Percentiles rank a stretch among this genome's conserved stretches.
These are phyloP conservation scores for Acheta domesticus DNA, from an alignment of 2,888 invertebrate species.

Conservation along the genomic window DNA sequence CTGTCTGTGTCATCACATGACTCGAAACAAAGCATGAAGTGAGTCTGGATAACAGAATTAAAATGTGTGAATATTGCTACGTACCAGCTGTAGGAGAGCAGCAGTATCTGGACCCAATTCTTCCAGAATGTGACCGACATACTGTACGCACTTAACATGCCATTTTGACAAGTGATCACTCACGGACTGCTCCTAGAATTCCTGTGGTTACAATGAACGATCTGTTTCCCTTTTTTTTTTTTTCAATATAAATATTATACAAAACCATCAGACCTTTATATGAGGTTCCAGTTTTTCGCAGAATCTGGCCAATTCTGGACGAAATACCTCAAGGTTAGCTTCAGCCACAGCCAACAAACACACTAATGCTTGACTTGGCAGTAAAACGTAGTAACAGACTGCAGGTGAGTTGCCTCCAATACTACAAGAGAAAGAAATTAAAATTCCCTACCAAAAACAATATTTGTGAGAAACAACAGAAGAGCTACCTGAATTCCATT, in stretches of 20 bases:
- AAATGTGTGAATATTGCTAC: background rate
- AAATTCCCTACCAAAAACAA: background rate
- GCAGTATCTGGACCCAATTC: conserved; percentile 29
- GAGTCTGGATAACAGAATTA: background rate
- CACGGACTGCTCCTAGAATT: background rate
- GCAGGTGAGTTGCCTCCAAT: conserved; percentile 31
- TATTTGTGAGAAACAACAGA: background rate
- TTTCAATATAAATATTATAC: background rate
- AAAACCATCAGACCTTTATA: conserved; percentile 23
- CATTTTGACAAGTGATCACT: conserved; percentile 27
- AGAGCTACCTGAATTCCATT: conserved; percentile 36
- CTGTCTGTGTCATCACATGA: too few species aligned
- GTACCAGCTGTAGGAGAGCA: conserved; percentile 32
- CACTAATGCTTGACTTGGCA: conserved; percentile 30
- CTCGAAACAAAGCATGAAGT: too few species aligned
- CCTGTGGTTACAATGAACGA: background rate
- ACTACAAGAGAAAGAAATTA: background rate
- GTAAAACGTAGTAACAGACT: conserved; percentile 35
- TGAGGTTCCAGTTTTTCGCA: conserved; percentile 31
- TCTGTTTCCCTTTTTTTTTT: background rate
- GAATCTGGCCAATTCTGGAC: conserved; percentile 35
- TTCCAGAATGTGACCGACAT: conserved; percentile 29
- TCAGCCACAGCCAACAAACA: conserved; percentile 35
- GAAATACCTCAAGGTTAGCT: conserved; percentile 35
- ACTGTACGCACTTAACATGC: conserved; percentile 30